Evolutionary conservation across 2,888 invertebrate species (phyloP), one percentile per base, ranked within the genome.

Genomic region (Hirtodrosophila confusa): DNA sequence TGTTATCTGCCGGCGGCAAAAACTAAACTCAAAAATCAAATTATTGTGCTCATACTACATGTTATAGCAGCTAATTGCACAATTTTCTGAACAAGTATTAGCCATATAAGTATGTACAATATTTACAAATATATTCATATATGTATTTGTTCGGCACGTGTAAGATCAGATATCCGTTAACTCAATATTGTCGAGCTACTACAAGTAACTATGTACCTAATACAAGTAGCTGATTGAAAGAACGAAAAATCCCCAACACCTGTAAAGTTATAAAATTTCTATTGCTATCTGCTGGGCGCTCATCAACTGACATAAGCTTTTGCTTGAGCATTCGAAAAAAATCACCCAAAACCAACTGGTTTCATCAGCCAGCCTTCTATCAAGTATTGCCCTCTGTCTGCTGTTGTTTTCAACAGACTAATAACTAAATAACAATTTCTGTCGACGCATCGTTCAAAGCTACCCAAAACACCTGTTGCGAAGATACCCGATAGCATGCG

Each of bases 11-110:
- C 39, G 12, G 7, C 39, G 27, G 17, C 36, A 69, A 50, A 60
- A 71, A 57, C 44, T 48, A 39, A 57, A 37, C 40, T 57, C n/a
- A 12, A 58, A 64, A 55, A 54, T 72, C 29, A 62, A 72, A 77
- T 58, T 54, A 65, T 65, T 56, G 23, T 56, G 17, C 44, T 47
- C 36, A 45, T 64, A 53, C 40, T 35, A 41, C 37, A 68, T 29
- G 50, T 40, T 47, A 17, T 35, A 11, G 1, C 37, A 37, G 39
- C 17, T 71, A 70, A 73, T 76, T 73, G 60, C 49, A 64, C 37
- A 60, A 58, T 64, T 69, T 40, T 36, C 44, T 60, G 43, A 56
- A 55, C 54, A 43, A 51, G 31, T 48, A 55, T 51, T 63, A 45
- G 36, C 53, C 44, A 24, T 23, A 60, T 6, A 39, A 49, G 37